Percentiles rank a stretch among this genome's conserved stretches.
Evolutionary conservation across 2,113 vertebrate genomes (phyloP).

Genomic region (Phainopepla nitens): DNA sequence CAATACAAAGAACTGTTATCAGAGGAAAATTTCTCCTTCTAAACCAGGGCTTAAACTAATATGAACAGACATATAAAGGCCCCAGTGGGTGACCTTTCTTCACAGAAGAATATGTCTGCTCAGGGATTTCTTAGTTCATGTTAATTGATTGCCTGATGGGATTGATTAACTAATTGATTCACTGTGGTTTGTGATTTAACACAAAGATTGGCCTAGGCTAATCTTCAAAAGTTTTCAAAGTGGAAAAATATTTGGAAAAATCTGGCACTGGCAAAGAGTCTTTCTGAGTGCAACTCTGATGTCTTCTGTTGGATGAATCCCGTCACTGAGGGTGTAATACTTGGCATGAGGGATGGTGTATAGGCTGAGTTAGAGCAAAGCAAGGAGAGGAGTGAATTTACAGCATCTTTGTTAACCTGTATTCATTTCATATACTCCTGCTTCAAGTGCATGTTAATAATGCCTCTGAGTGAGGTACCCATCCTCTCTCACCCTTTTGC

Average conservation of each 20-base stretch:
- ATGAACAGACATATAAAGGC: conserved; percentile 16
- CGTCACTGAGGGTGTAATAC: background rate
- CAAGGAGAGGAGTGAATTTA: background rate
- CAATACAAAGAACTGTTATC: conserved; percentile 50
- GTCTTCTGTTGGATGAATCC: background rate
- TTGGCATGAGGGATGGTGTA: background rate
- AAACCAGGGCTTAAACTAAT: conserved; percentile 43
- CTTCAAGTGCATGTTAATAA: background rate
- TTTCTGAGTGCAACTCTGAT: fast-evolving
- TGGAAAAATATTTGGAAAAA: background rate
- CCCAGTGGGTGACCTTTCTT: conserved; percentile 1
- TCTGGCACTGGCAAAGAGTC: background rate
- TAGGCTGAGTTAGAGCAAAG: background rate
- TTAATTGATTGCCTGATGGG: conserved; percentile 61
- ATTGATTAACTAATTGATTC: conserved; percentile 62
- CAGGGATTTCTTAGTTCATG: conserved; percentile 52
- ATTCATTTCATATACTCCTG: background rate
- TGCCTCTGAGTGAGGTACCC: background rate
- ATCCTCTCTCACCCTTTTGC: background rate
- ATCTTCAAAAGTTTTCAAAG: background rate
- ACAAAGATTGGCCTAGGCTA: background rate
- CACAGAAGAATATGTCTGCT: background rate
- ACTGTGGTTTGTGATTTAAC: conserved; percentile 39
- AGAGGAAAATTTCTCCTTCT: conserved; percentile 50
- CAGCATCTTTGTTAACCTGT: background rate